phyloP scores from a whole-genome alignment of 1,140 invertebrate genomes.

The Euwallacea similis region DNA sequence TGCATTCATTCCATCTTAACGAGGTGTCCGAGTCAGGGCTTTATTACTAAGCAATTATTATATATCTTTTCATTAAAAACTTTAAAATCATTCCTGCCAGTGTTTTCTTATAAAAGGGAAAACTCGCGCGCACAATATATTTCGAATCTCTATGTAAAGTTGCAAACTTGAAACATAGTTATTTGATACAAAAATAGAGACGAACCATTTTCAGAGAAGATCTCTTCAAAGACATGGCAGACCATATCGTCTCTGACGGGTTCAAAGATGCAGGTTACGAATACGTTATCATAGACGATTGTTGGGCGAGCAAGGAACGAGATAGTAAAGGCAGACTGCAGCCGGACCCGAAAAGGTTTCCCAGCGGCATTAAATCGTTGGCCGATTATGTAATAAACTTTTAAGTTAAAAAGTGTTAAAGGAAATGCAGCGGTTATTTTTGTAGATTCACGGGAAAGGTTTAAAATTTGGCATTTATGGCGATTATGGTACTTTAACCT shows the following conservation, averaged over 20 bases:
- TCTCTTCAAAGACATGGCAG: constrained; percentile 79
- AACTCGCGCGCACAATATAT: too few relatives aligned
- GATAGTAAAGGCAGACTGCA: constrained; percentile 68
- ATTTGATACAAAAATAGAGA: neutral
- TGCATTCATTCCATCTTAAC: too few relatives aligned
- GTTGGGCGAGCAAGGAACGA: constrained; percentile 76
- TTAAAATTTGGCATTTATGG: constrained; percentile 89
- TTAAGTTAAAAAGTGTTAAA: neutral
- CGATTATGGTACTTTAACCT: constrained; percentile 83
- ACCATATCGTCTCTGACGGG: constrained; percentile 75
- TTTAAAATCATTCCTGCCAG: too few relatives aligned
- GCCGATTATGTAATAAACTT: constrained; percentile 75
- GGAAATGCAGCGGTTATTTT: neutral
- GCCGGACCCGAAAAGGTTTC: constrained; percentile 76
- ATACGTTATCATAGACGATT: constrained; percentile 88
- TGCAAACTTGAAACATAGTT: neutral
- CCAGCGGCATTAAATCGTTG: constrained; percentile 77
- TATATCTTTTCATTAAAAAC: too few relatives aligned
- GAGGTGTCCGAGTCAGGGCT: too few relatives aligned
- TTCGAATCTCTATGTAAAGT: constrained; percentile 1
- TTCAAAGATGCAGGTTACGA: constrained; percentile 80
- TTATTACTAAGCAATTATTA: too few relatives aligned
- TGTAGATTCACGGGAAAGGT: constrained; percentile 74
- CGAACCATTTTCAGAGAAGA: constrained; percentile 65
- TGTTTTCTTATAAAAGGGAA: too few relatives aligned